phyloP scores from a whole-genome alignment of 2,888 invertebrate genomes.

The Itoplectis maculator region DNA sequence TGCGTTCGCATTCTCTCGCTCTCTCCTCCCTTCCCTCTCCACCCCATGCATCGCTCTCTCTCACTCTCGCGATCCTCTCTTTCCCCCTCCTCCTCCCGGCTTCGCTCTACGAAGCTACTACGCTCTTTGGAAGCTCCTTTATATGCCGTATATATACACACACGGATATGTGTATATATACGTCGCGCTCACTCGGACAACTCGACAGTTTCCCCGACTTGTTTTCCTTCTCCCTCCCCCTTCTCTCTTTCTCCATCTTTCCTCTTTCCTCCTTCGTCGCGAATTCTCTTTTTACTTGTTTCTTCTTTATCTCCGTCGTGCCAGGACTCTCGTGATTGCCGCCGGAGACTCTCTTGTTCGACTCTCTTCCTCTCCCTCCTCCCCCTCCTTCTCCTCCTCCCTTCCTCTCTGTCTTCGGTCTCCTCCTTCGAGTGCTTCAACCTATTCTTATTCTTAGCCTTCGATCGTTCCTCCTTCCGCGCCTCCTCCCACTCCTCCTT shows the following conservation, averaged over 20 bases:
- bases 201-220: slow-evolving; percentile 30
- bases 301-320: slow-evolving; percentile 32
- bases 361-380: neutral
- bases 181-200: slow-evolving; percentile 9
- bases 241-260: slow-evolving; percentile 5
- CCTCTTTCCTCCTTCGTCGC: neutral
- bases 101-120: slow-evolving; percentile 28
- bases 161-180: neutral
- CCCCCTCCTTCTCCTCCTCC: neutral
- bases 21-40: slow-evolving; percentile 3
- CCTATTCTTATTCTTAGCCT: slow-evolving; percentile 45
- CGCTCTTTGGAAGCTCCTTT: slow-evolving; percentile 38
- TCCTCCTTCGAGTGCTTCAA: slow-evolving; percentile 42
- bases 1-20: slow-evolving; percentile 76
- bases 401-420: slow-evolving; percentile 30
- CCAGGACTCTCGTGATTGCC: slow-evolving; percentile 26
- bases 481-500: slow-evolving; percentile 36
- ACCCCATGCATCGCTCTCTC: neutral
- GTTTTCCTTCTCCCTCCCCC: slow-evolving; percentile 14
- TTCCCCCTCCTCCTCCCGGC: too few relatives aligned
- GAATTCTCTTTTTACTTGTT: slow-evolving; percentile 22
- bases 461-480: neutral
- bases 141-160: slow-evolving; percentile 25
- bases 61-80: too few relatives aligned
- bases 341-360: slow-evolving; percentile 8